Percentiles rank a stretch among this genome's conserved stretches.
Evolutionary conservation across 2,888 invertebrate genomes (phyloP).

Genomic region (Sussaba pulchella): DNA sequence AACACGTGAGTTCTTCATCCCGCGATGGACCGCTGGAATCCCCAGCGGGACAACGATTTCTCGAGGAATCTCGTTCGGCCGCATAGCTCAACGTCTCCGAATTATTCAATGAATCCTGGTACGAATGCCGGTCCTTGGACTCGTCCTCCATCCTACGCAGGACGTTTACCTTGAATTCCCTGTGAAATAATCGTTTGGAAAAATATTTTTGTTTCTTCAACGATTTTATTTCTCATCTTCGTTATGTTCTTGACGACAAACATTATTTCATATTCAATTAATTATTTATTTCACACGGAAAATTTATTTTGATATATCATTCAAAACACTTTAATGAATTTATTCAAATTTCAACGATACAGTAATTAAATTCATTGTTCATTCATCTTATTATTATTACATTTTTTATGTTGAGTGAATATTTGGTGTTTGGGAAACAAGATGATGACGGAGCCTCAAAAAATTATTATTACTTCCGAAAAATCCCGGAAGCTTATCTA

Average conservation of each 20-base stretch:
- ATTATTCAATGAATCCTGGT: slow-evolving; percentile 17
- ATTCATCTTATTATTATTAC: no score
- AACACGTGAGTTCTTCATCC: slow-evolving; percentile 75
- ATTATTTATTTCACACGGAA: background rate
- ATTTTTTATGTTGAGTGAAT: background rate
- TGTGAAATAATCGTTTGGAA: slow-evolving; percentile 11
- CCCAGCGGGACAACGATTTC: slow-evolving; percentile 20
- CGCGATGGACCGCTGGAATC: background rate
- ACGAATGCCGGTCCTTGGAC: slow-evolving; percentile 38
- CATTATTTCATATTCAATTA: no score
- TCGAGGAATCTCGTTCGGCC: slow-evolving; percentile 21
- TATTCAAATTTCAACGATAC: no score
- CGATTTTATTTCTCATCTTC: background rate
- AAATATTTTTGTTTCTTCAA: background rate
- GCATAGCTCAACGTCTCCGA: slow-evolving; percentile 18
- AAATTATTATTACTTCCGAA: slow-evolving; percentile 20
- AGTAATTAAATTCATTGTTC: no score
- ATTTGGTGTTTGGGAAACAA: slow-evolving; percentile 7
- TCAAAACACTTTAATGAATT: no score
- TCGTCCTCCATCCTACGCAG: slow-evolving; percentile 73
- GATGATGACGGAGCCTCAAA: background rate
- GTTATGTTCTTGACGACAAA: background rate
- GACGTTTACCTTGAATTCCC: slow-evolving; percentile 52
- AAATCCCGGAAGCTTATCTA: background rate
- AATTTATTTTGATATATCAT: background rate